Evolutionary conservation across 1,140 invertebrate genomes (phyloP), one percentile per base, ranked within the genome.

Genomic region (Drosophila parvula): DNA sequence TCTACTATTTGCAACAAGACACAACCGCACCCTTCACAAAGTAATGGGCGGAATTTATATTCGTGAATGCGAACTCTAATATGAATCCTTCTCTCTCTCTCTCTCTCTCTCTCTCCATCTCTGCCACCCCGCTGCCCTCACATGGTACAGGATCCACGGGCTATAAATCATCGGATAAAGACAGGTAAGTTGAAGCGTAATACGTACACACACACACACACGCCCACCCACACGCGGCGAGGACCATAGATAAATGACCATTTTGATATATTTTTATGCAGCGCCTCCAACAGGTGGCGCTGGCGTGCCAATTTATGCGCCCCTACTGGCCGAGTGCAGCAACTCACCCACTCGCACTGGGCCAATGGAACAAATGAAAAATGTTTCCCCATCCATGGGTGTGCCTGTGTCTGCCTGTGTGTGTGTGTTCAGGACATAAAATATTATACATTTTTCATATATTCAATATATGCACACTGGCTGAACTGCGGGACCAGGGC

Each of bases 81-180:
- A 76, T 67, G 55, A 71, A 40, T 45, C 41, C 47, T 50, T 44
- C 34, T 76, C 74, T 76, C 55, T 4, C 12, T 50, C n/a, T 44
- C 34, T 76, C 74, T 76, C 55, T 4, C 12, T 50, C n/a, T 44
- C 34, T 76, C 74, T 76, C 55, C n/a, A n/a, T 45, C 18, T 74
- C 27, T 16, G 11, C 12, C 44, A 18, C 36, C 59, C 34, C 14
- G 45, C 45, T 12, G 28, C 45, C 28, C 68, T 41, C 44, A n/a
- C 43, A 41, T 58, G 68, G 44, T 30, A 58, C 86, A 92, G 91
- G 91, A 89, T 88, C 85, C 85, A 85, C 89, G 53, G 91, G 91
- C 69, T 92, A 92, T 91, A 92, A 92, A 92, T 92, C 91, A 92
- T 92, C 91, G 78, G 91, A 92, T 91, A 92, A 92, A 82, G 91